Base-by-base conservation (phyloP, 1,140 invertebrate species). In the Araneus ventricosus region DNA sequence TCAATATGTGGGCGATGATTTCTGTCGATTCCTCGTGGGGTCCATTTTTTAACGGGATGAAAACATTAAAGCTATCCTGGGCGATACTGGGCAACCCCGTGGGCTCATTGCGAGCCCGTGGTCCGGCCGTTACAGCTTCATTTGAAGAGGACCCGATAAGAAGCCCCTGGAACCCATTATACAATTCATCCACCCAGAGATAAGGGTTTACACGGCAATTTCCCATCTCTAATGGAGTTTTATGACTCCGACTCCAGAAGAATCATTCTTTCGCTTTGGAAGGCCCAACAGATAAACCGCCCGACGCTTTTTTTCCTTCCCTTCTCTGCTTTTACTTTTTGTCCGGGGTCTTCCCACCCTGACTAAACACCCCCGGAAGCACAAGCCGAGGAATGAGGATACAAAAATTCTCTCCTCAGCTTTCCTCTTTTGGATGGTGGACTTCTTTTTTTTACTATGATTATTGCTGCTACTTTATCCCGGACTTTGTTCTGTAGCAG, bases 161-260 rank as follows among this genome's bases (percentile, higher is more conserved):
- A 45, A 57, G 27, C 86, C 88, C 27, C 84, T 86, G 88, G 90
- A 93, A 93, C 88, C 93, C 93, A 93, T 93, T 93, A 93, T 93
- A 87, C 93, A 93, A 93, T 93, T 93, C 93, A 93, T 93, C 93
- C 93, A 86, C 90, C 85, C 57, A 87, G 85, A 90, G 93, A 93
- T 93, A 93, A 93, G 93, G 67, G 88, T 93, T 93, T 90, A 93
- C 93, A 90, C 93, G 93, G 93, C 93, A 93, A 93, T 93, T 93
- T 93, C 93, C 93, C 90, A 80, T 79, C 67, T 90, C 88, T 93
- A 93, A 93, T 93, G 93, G 93, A 91, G 93, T 93, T 92, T 92
- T 92, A 92, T 92, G 84, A 86, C 57, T 86, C 84, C 84, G 84
- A 86, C 57, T 86, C 84, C 84, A 86, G 84, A 86, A 86, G 84